Conservation (phyloP, 2,797 vertebrate species). For the Premnoplex brunnescens region DNA sequence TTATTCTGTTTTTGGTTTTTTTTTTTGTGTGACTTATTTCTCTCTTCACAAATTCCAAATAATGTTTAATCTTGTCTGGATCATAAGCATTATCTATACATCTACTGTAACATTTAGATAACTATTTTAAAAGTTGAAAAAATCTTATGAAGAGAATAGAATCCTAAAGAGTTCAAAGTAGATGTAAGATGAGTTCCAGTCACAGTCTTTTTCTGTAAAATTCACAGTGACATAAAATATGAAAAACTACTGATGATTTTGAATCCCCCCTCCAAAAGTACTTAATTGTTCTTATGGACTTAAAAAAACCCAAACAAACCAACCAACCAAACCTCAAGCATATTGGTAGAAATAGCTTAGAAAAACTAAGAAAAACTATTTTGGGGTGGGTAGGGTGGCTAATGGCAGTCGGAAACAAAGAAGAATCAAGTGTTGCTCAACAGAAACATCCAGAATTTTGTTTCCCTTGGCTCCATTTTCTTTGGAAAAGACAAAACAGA, state of each 20-base stretch:
- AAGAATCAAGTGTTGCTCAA: neutral
- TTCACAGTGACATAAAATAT: neutral
- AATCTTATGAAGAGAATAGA: neutral
- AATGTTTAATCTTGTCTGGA: neutral
- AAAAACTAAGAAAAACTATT: neutral
- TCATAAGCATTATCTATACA: neutral
- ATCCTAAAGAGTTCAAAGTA: neutral
- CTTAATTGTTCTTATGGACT: neutral
- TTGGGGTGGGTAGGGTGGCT: neutral
- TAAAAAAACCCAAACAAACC: neutral
- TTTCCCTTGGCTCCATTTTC: neutral
- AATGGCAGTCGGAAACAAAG: neutral
- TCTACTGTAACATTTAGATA: neutral
- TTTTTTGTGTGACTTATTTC: neutral
- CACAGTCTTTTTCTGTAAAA: neutral
- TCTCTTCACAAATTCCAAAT: neutral
- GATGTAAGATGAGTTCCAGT: neutral
- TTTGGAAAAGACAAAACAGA: neutral
- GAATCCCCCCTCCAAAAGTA: neutral
- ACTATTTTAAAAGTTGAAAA: neutral
- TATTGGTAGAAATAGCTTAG: neutral
- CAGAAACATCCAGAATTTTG: neutral
- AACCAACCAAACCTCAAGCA: neutral
- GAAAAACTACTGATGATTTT: neutral
- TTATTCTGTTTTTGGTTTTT: neutral